Percentiles rank a stretch among this genome's conserved stretches.
Conservation (phyloP, 2,888 invertebrate species). For the Drosophila quinaria region DNA sequence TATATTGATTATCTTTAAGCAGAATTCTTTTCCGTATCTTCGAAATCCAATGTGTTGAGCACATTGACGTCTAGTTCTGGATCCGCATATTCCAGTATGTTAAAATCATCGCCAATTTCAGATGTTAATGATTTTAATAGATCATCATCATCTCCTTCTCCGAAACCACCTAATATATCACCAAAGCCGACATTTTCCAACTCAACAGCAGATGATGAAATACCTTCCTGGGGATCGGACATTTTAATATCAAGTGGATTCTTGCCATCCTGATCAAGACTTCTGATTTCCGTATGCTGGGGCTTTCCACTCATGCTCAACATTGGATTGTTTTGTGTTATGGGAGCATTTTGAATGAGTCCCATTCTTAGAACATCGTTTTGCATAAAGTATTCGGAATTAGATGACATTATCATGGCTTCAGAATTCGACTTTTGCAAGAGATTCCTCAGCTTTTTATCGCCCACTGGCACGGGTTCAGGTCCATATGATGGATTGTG, state of each 20-base stretch:
- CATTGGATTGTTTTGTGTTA: constrained; percentile 76
- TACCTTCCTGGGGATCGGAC: constrained; percentile 88
- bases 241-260: constrained; percentile 76
- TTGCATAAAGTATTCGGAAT: constrained; percentile 59
- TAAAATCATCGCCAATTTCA: constrained; percentile 97
- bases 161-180: constrained; percentile 93
- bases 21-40: constrained; percentile 86
- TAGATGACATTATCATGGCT: constrained; percentile 61
- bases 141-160: constrained; percentile 96
- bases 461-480: constrained; percentile 56
- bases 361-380: constrained; percentile 63
- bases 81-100: constrained; percentile 97
- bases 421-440: constrained; percentile 69
- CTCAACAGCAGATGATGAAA: constrained; percentile 68
- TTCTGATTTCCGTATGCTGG: constrained; percentile 58
- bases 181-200: constrained; percentile 88
- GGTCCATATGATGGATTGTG: constrained; percentile 51
- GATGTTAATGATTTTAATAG: constrained; percentile 90
- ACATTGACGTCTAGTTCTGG: constrained; percentile 96
- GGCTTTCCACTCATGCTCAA: constrained; percentile 67
- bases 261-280: constrained; percentile 65
- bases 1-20: constrained; percentile 25
- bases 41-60: constrained; percentile 93
- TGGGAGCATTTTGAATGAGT: constrained; percentile 54
- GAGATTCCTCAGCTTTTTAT: constrained; percentile 64